phyloP scores from a whole-genome alignment of 2,888 invertebrate genomes.

The Idaea straminata region DNA sequence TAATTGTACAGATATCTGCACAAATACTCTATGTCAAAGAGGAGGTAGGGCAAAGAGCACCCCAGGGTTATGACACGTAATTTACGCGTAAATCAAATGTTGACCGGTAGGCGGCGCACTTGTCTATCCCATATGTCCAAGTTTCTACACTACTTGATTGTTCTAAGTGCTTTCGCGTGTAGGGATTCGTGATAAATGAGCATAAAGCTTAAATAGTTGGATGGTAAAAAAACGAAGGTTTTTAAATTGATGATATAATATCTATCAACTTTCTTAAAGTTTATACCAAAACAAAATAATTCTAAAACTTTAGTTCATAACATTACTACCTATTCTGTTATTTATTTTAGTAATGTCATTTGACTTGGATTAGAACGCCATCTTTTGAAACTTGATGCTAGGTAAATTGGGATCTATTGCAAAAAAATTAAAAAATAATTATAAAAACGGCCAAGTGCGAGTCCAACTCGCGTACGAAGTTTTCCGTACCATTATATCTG shows the following conservation, averaged over 20 bases:
- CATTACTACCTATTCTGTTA: no score
- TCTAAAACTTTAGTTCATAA: not conserved
- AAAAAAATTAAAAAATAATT: no score
- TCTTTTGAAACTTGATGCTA: no score
- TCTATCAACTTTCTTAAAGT: not conserved
- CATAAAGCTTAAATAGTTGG: conserved; percentile 33
- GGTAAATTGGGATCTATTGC: no score
- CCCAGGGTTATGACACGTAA: conserved; percentile 75
- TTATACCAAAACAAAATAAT: not conserved
- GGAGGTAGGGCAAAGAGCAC: conserved; percentile 44
- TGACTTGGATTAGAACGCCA: no score
- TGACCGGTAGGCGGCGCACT: conserved; percentile 72
- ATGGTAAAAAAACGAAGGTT: not conserved
- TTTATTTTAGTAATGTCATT: no score
- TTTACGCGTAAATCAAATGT: conserved; percentile 79
- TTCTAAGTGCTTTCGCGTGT: conserved; percentile 70
- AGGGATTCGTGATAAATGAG: conserved; percentile 65
- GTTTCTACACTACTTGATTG: conserved; percentile 50
- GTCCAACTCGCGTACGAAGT: no score
- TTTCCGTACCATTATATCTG: no score
- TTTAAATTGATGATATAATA: not conserved
- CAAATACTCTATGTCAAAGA: conserved; percentile 34
- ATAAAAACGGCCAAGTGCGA: no score
- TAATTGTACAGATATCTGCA: not conserved
- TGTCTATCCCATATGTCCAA: conserved; percentile 77